These are phyloP conservation scores for Neotragus moschatus DNA, from an alignment of 2,113 vertebrate species.

Conservation along the genomic window DNA sequence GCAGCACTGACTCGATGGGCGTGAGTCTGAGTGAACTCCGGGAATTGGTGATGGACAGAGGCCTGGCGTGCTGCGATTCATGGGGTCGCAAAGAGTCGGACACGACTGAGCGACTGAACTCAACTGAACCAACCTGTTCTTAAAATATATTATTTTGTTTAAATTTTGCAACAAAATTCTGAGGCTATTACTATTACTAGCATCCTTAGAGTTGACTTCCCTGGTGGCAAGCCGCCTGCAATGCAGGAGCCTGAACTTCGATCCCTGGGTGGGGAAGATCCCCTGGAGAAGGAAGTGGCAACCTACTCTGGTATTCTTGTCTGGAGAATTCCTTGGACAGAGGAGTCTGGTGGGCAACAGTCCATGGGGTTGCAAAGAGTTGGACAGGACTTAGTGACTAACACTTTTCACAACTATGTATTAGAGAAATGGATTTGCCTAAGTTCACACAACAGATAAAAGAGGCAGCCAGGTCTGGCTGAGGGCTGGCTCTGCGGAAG, in stretches of 20 bases:
- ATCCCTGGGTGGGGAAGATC: neutral
- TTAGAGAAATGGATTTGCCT: neutral
- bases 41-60: neutral
- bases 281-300: neutral
- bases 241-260: rapidly evolving
- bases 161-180: neutral
- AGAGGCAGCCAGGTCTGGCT: neutral
- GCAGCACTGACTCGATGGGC: too few species aligned
- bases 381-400: neutral
- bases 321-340: neutral
- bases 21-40: neutral
- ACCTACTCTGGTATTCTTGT: neutral
- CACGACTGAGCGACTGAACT: neutral
- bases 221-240: neutral
- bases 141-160: neutral
- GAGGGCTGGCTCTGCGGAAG: neutral
- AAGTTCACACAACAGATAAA: neutral
- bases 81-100: neutral
- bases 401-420: neutral
- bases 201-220: neutral
- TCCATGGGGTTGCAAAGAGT: neutral
- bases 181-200: neutral
- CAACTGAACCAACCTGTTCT: neutral
- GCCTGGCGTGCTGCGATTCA: neutral
- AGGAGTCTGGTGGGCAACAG: neutral